Evolutionary conservation across 2,113 vertebrate genomes (phyloP), one percentile per base, ranked within the genome.

Genomic region (Vulpes vulpes): DNA sequence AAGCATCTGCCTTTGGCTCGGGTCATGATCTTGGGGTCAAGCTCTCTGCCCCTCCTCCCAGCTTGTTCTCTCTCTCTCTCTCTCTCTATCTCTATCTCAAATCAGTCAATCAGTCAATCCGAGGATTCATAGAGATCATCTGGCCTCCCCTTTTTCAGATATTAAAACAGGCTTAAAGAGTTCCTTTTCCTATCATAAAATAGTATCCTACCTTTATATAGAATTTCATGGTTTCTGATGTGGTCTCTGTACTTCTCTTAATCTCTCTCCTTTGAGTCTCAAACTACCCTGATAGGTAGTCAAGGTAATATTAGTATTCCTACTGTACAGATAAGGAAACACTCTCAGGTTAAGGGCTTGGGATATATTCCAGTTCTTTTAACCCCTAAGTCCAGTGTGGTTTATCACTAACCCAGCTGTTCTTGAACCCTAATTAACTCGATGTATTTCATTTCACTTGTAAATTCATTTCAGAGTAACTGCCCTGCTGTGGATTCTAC

Each of bases 301-400:
- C 55, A 65, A 84, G 23, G n/a, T 27, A 81, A 38, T 93, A 8
- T 91, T 93, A 65, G 53, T 94, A 53, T 67, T 89, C 43, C 62
- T 88, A 35, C 81, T 94, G 83, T 90, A 73, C 10, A 83, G 55
- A 55, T 79, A 73, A 94, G 62, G 53, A 93, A 73, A 59, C 32
- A 62, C 62, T 79, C 38, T 79, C 74, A 64, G 23, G 30, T 69
- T 85, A 65, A 95, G 86, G 38, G 27, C 27, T 73, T 83, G 59
- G 76, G 11, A 57, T 91, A 6, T 57, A 38, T 91, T 78, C 43
- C 38, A 81, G 0, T 96, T 95, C 94, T 94, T 96, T 95, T 85
- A 86, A 97, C 57, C 43, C 30, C 23, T 80, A 16, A 38, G 83
- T 55, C 65, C 38, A 55, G 11, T 57, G n/a, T 90, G 84, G 55